Base-by-base conservation (phyloP, 2,797 vertebrate species). In the Toxotes lorentzi region DNA sequence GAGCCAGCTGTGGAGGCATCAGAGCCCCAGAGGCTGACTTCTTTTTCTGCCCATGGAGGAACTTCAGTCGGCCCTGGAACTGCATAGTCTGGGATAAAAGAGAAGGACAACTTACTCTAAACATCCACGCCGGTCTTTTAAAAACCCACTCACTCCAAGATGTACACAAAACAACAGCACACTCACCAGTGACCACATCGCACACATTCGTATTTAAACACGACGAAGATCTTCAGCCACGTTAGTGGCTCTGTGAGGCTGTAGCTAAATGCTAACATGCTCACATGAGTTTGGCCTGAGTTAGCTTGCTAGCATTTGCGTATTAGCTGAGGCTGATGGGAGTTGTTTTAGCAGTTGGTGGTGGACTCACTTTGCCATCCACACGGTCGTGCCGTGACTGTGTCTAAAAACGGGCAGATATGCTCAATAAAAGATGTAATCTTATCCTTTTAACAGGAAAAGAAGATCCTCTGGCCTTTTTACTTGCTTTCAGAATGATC, bases 41-140 rank as follows among this genome's bases (percentile, higher is more conserved):
- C 94, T 96, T 98, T 79, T 96, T 98, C 92, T 99, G 98, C 27
- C 98, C 98, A 0, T 97, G 94, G 76, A 99, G 96, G 89, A 98
- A 97, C 87, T 97, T 98, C 12, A 99, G 84, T 72, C 96, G 96
- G 23, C 98, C 98, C 93, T 98, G 97, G 90, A 99, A 98, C 93
- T 99, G 97, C 97, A 99, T 97, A 0, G 96, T 98, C 98, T 99
- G 91, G 38, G 50, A 90, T 4, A 59, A 72, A 66, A 76, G 45
- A 64, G 32, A 74, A 4, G 7, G 24, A 27, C 5, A 48, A 45
- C 50, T 57, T 45, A 70, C 9, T 7, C 35, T 60, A 48, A 73
- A 63, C 14, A 60, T 21, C 21, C 63, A 5, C 53, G 34, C 7
- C 11, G 21, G 11, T 1, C 13, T 12, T 21, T 16, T 43, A 43